Conservation (phyloP, 2,888 invertebrate species). For the Marasmarcha lunaedactyla region DNA sequence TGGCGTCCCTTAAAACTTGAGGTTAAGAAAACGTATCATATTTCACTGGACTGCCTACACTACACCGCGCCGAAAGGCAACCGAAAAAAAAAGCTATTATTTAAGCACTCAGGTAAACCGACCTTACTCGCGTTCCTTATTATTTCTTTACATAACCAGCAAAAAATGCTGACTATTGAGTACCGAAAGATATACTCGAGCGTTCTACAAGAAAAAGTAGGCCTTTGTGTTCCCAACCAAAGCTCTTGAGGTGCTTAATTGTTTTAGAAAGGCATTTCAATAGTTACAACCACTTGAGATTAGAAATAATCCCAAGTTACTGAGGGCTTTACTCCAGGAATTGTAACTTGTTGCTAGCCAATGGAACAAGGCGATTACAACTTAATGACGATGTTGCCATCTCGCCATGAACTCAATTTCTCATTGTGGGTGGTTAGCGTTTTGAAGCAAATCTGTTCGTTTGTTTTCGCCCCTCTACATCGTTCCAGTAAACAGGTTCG, state of each 20-base stretch:
- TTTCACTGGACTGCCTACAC: conserved; percentile 32
- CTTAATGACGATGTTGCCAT: neutral
- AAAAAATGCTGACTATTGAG: neutral
- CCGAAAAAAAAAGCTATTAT: conserved; percentile 39
- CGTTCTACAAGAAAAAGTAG: neutral
- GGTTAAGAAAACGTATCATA: conserved; percentile 26
- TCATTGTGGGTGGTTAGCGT: neutral
- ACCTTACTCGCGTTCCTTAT: conserved; percentile 32
- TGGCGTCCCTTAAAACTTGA: too few relatives aligned
- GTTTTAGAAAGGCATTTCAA: neutral
- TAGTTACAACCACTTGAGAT: neutral
- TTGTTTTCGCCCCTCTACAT: too few relatives aligned
- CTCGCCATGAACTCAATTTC: neutral
- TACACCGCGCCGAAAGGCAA: conserved; percentile 10
- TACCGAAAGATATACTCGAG: neutral
- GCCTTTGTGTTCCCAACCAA: neutral
- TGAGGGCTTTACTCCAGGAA: neutral
- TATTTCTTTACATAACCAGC: conserved; percentile 23
- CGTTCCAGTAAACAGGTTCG: too few relatives aligned
- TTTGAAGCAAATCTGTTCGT: too few relatives aligned
- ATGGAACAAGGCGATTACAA: too few relatives aligned
- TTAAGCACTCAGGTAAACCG: conserved; percentile 48
- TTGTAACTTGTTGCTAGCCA: too few relatives aligned
- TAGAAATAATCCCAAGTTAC: neutral
- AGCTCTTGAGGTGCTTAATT: neutral